These are phyloP conservation scores for Prunella himalayana DNA, from an alignment of 2,113 vertebrate genomes.

Conservation along the genomic window DNA sequence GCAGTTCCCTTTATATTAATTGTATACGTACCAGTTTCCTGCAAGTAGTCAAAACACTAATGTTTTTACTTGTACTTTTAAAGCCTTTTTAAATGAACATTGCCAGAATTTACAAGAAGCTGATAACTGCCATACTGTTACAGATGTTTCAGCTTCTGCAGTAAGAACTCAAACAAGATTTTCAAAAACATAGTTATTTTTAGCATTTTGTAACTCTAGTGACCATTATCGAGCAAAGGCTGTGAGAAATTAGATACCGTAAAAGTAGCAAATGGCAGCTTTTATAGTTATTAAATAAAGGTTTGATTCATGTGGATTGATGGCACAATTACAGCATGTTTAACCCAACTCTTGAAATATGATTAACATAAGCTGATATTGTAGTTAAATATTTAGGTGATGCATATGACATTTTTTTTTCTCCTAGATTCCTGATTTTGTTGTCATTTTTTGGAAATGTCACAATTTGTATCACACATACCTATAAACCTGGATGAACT, in stretches of 20 bases:
- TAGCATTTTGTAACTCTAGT: conserved; percentile 50
- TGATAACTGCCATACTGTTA: not conserved
- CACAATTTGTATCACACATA: not conserved
- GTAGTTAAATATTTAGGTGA: conserved; percentile 41
- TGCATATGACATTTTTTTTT: not conserved
- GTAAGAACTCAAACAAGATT: not conserved
- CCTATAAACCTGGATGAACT: not conserved
- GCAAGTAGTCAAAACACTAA: conserved; percentile 37
- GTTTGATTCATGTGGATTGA: conserved; percentile 34
- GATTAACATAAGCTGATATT: conserved; percentile 40
- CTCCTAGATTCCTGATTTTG: not conserved
- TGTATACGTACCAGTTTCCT: conserved; percentile 17
- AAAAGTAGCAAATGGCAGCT: conserved; percentile 58
- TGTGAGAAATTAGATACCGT: conserved; percentile 44
- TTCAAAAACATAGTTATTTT: conserved; percentile 27
- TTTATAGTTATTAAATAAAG: conserved; percentile 61
- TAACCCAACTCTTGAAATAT: conserved; percentile 20
- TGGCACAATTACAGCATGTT: conserved; percentile 39
- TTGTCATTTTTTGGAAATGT: conserved; percentile 3
- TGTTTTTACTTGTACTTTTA: conserved; percentile 17
- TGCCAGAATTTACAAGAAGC: conserved; percentile 11
- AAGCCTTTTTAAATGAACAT: not conserved
- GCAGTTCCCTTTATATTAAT: conserved; percentile 20
- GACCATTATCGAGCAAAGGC: conserved; percentile 17
- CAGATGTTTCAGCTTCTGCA: conserved; percentile 38